Evolutionary conservation across 2,888 invertebrate species (phyloP), one percentile per base, ranked within the genome.

Genomic region (Macrosoma leucophasiata): DNA sequence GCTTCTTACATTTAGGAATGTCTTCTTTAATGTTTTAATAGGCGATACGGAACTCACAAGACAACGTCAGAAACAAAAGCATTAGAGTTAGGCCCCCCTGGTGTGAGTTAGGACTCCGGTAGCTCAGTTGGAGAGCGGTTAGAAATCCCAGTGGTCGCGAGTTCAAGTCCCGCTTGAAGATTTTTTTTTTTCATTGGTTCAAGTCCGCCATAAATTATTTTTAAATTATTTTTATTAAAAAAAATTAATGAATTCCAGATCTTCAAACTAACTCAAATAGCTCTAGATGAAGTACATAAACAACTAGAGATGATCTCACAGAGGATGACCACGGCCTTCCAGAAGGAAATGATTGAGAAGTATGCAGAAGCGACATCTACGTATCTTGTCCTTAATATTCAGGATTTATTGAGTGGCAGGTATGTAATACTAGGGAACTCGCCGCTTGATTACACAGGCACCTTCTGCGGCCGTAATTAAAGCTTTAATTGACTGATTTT

Each of bases 291-390:
- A 5, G 53, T 71, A 0, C 35, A 50, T 8, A 37, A 13, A 3
- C 58, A 70, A 13, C 44, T 84, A 17, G 61, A 66, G 23, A 47
- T 35, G 0, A 52, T 82, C 7, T 54, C 59, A 0, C 53, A 53
- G 21, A 57, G 72, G 8, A 52, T 66, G 38, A 74, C 67, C 1
- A 60, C 72, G 0, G 69, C 79, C 0, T 82, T 79, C 46, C 72
- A 63, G 15, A 75, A 62, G 41, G 73, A 81, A 36, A 78, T 82
- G 76, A 77, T 84, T 37, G 73, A 77, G 38, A 68, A 54, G 12
- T 82, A 84, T 39, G 62, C 84, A 7, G 75, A 78, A 4, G 50
- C 57, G 1, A 63, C 70, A 1, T 38, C 52, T 0, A 39, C 13
- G 0, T 62, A 57, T 33, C 14, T 58, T 1, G 27, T 46, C 10